Evolutionary conservation across 2,113 vertebrate genomes (phyloP).

Genomic region (Brachypteracias leptosomus): DNA sequence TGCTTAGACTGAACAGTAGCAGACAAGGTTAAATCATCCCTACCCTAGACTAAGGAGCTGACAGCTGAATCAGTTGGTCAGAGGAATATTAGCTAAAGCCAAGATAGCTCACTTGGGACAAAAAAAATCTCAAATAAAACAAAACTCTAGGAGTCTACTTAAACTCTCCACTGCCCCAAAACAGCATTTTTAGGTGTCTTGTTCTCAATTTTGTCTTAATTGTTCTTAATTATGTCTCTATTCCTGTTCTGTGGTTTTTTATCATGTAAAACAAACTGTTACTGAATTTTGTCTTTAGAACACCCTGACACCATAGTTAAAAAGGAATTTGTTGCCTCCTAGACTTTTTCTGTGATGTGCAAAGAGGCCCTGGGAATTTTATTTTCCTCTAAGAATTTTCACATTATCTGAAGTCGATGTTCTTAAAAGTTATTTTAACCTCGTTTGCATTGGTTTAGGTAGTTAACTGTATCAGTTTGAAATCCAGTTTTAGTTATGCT

Average conservation of each 20-base stretch:
- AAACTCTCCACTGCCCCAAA: accelerated
- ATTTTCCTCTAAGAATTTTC: background rate
- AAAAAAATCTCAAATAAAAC: background rate
- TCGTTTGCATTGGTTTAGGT: background rate
- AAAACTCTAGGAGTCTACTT: background rate
- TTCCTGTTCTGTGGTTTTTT: background rate
- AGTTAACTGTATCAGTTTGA: background rate
- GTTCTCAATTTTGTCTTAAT: background rate
- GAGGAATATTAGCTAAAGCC: background rate
- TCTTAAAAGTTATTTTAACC: background rate
- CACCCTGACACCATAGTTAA: background rate
- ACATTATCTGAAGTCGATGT: background rate
- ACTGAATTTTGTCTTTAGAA: background rate
- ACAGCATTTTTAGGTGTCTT: background rate
- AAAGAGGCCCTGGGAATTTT: background rate
- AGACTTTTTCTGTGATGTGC: background rate
- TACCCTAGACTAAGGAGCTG: background rate
- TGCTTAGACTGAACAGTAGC: background rate
- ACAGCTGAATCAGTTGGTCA: background rate
- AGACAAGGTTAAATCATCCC: background rate
- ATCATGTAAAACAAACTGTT: background rate
- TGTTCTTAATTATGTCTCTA: background rate
- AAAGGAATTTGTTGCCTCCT: background rate
- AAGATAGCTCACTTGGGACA: background rate
- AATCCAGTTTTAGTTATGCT: background rate